Evolutionary conservation across 2,797 vertebrate genomes (phyloP).

Genomic region (Tarsius wallacei): DNA sequence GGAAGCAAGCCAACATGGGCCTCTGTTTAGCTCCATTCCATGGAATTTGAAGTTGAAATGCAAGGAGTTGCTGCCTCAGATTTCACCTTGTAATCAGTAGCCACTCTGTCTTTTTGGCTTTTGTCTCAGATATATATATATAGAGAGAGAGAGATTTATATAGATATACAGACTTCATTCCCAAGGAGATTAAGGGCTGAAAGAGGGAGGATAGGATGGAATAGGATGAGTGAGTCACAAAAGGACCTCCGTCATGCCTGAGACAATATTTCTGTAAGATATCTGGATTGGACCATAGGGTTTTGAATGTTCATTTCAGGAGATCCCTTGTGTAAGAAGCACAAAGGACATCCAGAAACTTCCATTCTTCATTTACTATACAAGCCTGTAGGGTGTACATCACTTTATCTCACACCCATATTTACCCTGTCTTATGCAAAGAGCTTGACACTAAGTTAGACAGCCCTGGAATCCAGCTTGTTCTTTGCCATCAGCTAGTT

Average conservation of each 20-base stretch:
- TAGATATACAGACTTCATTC: not conserved
- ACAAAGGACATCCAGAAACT: slow-evolving; percentile 5
- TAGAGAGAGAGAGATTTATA: too few relatives aligned
- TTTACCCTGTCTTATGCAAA: slow-evolving; percentile 31
- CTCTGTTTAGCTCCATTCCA: slow-evolving; percentile 59
- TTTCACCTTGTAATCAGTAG: slow-evolving; percentile 63
- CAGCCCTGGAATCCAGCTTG: not conserved
- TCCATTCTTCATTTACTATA: not conserved
- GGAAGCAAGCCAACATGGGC: slow-evolving; percentile 68
- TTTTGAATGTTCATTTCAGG: slow-evolving; percentile 51
- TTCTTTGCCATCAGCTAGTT: slow-evolving; percentile 15
- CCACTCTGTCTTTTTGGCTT: slow-evolving; percentile 40
- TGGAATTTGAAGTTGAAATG: slow-evolving; percentile 68
- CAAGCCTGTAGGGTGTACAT: not conserved
- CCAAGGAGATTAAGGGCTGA: not conserved
- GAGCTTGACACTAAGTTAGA: not conserved
- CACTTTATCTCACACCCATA: not conserved
- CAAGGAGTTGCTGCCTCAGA: slow-evolving; percentile 70
- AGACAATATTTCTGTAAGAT: slow-evolving; percentile 23
- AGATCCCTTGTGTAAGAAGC: slow-evolving; percentile 14
- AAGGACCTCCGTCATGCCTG: not conserved
- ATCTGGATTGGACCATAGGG: slow-evolving; percentile 18
- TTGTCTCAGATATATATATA: slow-evolving; percentile 19
- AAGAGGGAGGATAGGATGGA: not conserved
- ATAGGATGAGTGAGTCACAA: slow-evolving; percentile 31